Evolutionary conservation across 2,888 invertebrate genomes (phyloP), one percentile per base, ranked within the genome.

Genomic region (Eristalis pertinax): DNA sequence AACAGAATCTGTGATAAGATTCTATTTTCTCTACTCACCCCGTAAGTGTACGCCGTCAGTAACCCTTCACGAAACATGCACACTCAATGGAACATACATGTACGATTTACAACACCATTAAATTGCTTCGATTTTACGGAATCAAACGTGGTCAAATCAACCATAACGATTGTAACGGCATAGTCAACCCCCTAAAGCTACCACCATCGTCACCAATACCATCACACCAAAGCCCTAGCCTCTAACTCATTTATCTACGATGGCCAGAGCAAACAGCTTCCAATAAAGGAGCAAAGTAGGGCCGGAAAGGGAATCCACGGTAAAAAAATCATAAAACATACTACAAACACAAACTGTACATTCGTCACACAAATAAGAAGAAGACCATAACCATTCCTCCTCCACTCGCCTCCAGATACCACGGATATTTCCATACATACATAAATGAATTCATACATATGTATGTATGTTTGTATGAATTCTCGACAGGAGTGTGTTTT

Each of bases 101-200:
- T 32, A 74, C 75, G 72, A 86, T 86, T 43, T 79, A 68, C 86
- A 86, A 83, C 78, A 75, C 86, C 83, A 86, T 79, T 86, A 86
- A 86, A 86, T 79, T 74, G 86, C 24, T 86, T 86, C 78, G 70
- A 86, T 79, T 83, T 75, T 56, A 83, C 75, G 65, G 67, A 83
- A 78, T 86, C 78, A 86, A 86, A 75, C 78, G 86, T 83, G 79
- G 86, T 83, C 78, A 86, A 86, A 86, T 86, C 86, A 83, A 68
- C 79, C 83, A 76, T 87, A 80, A 84, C 67, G 73, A 73, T 64
- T 79, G 68, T 58, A 83, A 82, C 70, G 65, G 76, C 50, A 73
- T 41, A 85, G 41, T 50, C 41, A 78, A 74, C 84, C 63, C 24
- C 68, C 56, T 35, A 24, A 22, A 13, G 11, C 32, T 15, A 19